Conservation (phyloP, 2,797 vertebrate species). For the Cephalopachus bancanus region DNA sequence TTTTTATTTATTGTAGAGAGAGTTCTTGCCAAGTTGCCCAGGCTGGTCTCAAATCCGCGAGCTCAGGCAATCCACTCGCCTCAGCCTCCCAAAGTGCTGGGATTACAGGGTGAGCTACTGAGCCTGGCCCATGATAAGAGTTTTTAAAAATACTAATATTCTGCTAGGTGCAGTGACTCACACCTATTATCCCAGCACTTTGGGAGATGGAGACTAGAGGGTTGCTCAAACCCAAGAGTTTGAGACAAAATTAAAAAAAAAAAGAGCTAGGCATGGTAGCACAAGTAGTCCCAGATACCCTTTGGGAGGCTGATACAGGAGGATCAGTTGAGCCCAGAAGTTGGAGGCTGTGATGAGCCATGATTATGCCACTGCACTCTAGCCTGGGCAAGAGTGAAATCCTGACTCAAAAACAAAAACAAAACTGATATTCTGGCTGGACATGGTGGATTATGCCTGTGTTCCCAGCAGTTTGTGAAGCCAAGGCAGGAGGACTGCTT, state of each 20-base stretch:
- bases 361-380: background rate
- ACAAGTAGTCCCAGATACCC: background rate
- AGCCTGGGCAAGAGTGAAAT: background rate
- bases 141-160: slow-evolving; percentile 14
- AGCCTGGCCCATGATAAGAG: background rate
- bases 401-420: background rate
- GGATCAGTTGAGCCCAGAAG: background rate
- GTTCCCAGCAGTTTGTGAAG: too few species aligned
- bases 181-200: background rate
- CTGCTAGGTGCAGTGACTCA: background rate
- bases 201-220: background rate
- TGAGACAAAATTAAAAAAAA: background rate
- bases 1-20: too few species aligned
- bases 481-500: too few species aligned
- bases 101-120: too few species aligned
- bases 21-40: too few species aligned
- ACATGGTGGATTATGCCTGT: background rate
- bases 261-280: background rate
- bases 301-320: background rate
- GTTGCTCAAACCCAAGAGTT: background rate
- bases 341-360: background rate
- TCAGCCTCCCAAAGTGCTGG: too few species aligned
- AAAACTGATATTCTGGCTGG: background rate
- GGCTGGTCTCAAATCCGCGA: too few species aligned
- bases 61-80: too few species aligned